Base-by-base conservation (phyloP, 2,797 vertebrate species). In the Thunnus albacares region DNA sequence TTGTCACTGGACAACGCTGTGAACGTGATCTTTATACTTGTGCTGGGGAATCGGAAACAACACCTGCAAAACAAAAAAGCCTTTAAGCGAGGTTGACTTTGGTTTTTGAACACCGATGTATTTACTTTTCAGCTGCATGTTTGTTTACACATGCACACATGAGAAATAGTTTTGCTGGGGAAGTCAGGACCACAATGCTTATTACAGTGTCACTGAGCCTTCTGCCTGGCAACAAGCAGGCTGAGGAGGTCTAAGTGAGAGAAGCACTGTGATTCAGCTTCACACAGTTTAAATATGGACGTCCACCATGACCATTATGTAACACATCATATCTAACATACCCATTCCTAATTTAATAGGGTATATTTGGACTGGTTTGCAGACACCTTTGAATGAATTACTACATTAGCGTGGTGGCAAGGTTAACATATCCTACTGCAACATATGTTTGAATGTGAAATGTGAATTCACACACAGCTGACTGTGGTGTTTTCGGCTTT, bases 11-110 rank as follows among this genome's bases (percentile, higher is more conserved):
- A 97, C 89, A 99, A 94, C 86, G 97, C 98, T 56, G 98, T 98
- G 93, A 99, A 99, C 5, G 97, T 99, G 90, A 99, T 98, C 96
- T 99, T 99, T 95, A 99, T 99, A 91, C 97, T 99, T 85, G 98
- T 99, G 96, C 98, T 99, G 87, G 98, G 98, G 90, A 99, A 99
- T 86, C 98, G 96, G 92, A 99, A 98, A 83, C 97, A 99, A 95
- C 98, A 99, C 91, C 98, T 99, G 89, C 9, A 28, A 49, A 71
- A 33, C 20, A 53, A 14, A 24, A 49, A n/a, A 12, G 9, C 0
- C 9, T 45, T 45, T 45, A 15, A 33, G 30, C 28, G 5, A 30
- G 28, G 28, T 30, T 30, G 28, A 30, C 28, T 30, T 30, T 30
- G 28, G 28, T 30, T 30, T 30, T 30, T 30, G 28, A 24, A 5